These are phyloP conservation scores for Athalia cordata DNA, from an alignment of 2,888 invertebrate genomes.

Conservation along the genomic window DNA sequence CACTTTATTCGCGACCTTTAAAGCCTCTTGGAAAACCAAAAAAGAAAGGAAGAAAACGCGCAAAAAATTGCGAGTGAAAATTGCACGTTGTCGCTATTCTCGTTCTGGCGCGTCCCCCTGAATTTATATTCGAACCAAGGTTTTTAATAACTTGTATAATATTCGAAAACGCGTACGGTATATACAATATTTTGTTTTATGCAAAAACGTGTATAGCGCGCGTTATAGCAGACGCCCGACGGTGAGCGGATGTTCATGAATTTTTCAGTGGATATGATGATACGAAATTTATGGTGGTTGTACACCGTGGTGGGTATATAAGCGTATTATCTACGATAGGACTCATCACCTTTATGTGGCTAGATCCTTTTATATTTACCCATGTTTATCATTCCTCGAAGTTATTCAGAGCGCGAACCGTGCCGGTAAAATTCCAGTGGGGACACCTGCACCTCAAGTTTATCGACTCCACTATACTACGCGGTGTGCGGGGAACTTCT, in stretches of 20 bases:
- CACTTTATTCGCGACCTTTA: background rate
- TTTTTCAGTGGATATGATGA: constrained; percentile 17
- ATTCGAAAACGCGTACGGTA: background rate
- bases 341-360: background rate
- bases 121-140: constrained; percentile 4
- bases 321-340: constrained; percentile 15
- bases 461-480: background rate
- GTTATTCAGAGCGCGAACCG: constrained; percentile 13
- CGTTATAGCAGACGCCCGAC: too few species aligned
- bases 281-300: constrained; percentile 12
- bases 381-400: constrained; percentile 27
- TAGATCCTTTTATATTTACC: constrained; percentile 28
- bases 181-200: constrained; percentile 10
- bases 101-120: background rate
- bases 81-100: background rate
- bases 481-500: too few species aligned
- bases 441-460: background rate
- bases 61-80: background rate
- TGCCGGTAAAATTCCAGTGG: background rate
- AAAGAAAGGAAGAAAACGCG: background rate
- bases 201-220: background rate
- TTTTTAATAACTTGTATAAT: constrained; percentile 31
- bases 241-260: constrained; percentile 17
- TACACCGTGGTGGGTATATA: too few species aligned
- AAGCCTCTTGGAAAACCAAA: background rate